Evolutionary conservation across 2,113 vertebrate species (phyloP).

Genomic region (Benitochromis conjunctus): DNA sequence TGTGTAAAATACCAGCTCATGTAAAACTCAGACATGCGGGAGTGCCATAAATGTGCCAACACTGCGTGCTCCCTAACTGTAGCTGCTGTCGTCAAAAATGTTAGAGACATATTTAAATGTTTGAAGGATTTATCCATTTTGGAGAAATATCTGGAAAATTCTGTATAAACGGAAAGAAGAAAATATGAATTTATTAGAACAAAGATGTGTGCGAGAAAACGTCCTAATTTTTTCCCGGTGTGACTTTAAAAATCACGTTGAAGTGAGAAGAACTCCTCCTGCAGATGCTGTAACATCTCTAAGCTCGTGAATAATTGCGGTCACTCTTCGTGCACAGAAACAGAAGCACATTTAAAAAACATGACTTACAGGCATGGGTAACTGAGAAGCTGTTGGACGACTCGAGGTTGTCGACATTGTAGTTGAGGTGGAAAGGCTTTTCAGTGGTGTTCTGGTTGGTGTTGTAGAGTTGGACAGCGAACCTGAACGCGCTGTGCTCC

Average conservation of each 20-base stretch:
- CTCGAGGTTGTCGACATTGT: slow-evolving; percentile 98
- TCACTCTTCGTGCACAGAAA: slow-evolving; percentile 5
- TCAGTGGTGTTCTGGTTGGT: slow-evolving; percentile 99
- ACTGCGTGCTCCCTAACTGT: neutral
- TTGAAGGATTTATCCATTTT: neutral
- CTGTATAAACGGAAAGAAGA: neutral
- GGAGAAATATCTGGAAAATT: neutral
- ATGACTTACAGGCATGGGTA: slow-evolving; percentile 98
- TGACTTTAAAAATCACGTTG: neutral
- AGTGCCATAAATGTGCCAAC: neutral
- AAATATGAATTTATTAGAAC: neutral
- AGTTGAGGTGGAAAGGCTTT: slow-evolving; percentile 98
- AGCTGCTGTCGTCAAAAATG: neutral
- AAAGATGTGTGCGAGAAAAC: neutral
- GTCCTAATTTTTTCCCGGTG: neutral
- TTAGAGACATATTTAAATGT: neutral
- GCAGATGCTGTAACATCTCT: slow-evolving; percentile 5
- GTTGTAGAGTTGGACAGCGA: slow-evolving; percentile 99
- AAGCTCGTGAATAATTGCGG: slow-evolving; percentile 47
- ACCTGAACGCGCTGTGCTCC: slow-evolving; percentile 98
- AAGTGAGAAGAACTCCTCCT: slow-evolving; percentile 7
- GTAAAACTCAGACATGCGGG: neutral
- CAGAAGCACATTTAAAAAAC: neutral
- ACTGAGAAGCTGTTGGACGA: slow-evolving; percentile 99
- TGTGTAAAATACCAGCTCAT: neutral